Evolutionary conservation across 2,888 invertebrate species (phyloP).

Genomic region (Zootermopsis nevadensis): DNA sequence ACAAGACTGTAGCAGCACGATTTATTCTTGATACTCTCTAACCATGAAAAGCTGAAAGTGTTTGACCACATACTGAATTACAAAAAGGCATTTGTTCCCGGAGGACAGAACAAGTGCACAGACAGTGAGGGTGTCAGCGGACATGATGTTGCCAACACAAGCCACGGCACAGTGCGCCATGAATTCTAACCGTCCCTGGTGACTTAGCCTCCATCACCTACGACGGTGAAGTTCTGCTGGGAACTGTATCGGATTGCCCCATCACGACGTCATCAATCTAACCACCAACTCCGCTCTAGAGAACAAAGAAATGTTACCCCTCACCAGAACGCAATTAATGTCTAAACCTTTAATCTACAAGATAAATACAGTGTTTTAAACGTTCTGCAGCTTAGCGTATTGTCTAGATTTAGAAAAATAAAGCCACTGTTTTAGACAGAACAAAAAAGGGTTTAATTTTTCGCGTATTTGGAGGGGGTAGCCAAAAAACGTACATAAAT

Average conservation of each 20-base stretch:
- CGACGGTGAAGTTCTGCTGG: background rate
- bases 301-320: background rate
- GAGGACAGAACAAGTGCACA: background rate
- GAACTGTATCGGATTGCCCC: conserved; percentile 22
- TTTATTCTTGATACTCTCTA: background rate
- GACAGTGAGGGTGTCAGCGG: background rate
- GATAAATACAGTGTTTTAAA: too few relatives aligned
- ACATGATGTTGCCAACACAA: background rate
- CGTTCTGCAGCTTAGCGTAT: too few relatives aligned
- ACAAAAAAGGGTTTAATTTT: too few relatives aligned
- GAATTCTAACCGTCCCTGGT: background rate
- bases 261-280: conserved; percentile 29
- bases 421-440: too few relatives aligned
- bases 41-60: background rate
- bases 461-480: too few relatives aligned
- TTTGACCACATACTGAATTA: background rate
- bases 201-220: background rate
- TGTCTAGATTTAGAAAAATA: too few relatives aligned
- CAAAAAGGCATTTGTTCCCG: background rate
- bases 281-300: background rate
- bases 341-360: too few relatives aligned
- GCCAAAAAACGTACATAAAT: too few relatives aligned
- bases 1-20: too few relatives aligned
- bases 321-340: too few relatives aligned
- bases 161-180: background rate